Base-by-base conservation (phyloP, 2,888 invertebrate species). In the Calameuta pallipes region DNA sequence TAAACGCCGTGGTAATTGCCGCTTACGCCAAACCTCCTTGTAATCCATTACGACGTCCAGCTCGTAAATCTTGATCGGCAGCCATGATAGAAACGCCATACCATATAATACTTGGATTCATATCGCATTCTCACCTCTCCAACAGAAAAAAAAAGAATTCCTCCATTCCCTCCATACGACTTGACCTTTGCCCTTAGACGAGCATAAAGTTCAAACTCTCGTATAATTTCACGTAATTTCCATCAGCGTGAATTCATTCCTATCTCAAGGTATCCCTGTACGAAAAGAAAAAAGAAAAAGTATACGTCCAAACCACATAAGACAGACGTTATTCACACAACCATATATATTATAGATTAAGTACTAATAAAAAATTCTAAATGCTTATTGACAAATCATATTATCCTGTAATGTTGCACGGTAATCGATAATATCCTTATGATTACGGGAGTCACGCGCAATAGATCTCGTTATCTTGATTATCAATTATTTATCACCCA, bases 21-120 rank as follows among this genome's bases (percentile, higher is more conserved):
- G 74, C 15, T 36, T 68, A 35, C 41, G 36, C 75, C 69, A 74
- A 36, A 23, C 78, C 75, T 71, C 35, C 34, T 76, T 73, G 78
- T 77, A 79, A 80, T 77, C 80, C 78, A 79, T 79, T 80, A 80
- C 75, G 69, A 80, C 76, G 75, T 79, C 69, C 78, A 78, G 75
- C 74, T 74, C 68, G 76, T 80, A 80, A 80, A 80, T 80, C 76
- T 74, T 76, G 80, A 80, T 80, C 78, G 69, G 78, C 70, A 77
- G 71, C 33, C 31, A 68, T 68, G 75, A 15, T 35, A 56, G 77
- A 74, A 56, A 34, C 74, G 37, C 74, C 69, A 36, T 75, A 36
- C 56, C 56, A 23, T 56, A 71, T 31, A 71, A 71, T 71, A 71
- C 71, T 31, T 15, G 34, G 31, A 34, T 71, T 71, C 34, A 71